These are phyloP conservation scores for Tenrec ecaudatus DNA, from an alignment of 2,113 vertebrate genomes.

Conservation along the genomic window DNA sequence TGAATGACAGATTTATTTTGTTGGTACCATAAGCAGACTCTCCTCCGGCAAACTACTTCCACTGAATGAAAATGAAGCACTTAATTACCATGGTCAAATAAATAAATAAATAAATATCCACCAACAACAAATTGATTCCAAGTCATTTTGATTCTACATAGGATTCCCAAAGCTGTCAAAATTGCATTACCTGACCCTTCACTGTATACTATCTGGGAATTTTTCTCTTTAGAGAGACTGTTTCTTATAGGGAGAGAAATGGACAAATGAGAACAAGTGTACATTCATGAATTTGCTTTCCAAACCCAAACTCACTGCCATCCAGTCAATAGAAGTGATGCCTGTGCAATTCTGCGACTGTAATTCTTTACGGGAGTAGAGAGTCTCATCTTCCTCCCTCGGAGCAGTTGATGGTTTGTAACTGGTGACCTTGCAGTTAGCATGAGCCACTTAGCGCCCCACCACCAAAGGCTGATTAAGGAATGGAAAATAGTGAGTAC, in stretches of 20 bases:
- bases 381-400: no score
- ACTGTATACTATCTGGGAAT: not conserved
- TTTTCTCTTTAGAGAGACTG: not conserved
- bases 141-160: no score
- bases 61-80: not conserved
- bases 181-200: not conserved
- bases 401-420: no score
- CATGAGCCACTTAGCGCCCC: no score
- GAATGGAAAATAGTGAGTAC: not conserved
- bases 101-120: no score
- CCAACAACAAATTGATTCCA: no score
- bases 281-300: not conserved
- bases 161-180: no score
- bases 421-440: no score
- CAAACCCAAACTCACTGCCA: no score
- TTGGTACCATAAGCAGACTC: not conserved
- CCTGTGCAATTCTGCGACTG: no score
- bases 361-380: no score
- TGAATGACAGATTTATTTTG: not conserved
- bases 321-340: no score
- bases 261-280: not conserved
- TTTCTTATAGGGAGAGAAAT: not conserved
- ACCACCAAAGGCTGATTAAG: not conserved
- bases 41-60: not conserved
- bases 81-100: not conserved